Conservation (phyloP, 2,888 invertebrate species). For the Halictus ligatus region DNA sequence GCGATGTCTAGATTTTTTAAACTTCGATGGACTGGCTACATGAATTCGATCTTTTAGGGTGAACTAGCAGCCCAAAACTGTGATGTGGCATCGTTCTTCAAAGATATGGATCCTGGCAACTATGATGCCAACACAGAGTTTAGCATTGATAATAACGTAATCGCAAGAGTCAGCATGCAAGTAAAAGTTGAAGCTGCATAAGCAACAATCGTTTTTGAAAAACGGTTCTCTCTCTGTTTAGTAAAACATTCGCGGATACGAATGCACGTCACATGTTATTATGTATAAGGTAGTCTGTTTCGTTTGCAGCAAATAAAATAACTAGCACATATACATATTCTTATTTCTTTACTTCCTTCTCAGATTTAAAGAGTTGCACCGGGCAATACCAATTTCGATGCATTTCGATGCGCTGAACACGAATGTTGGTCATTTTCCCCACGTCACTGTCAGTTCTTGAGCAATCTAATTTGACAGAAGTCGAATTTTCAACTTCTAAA, state of each 20-base stretch:
- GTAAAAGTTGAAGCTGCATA: neutral
- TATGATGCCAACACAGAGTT: neutral
- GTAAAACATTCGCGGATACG: neutral
- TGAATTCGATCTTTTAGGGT: conserved; percentile 18
- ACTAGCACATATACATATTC: neutral
- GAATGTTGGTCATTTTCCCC: neutral
- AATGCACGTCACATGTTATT: neutral
- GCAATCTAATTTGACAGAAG: neutral
- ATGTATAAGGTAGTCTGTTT: neutral
- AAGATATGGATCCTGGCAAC: neutral
- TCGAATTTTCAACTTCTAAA: neutral
- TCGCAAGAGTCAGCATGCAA: fast-evolving
- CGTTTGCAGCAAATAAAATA: conserved; percentile 4
- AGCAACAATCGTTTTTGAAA: neutral
- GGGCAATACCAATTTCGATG: neutral
- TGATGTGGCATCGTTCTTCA: neutral
- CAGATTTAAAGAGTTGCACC: neutral
- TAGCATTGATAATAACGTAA: fast-evolving
- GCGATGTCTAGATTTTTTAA: neutral
- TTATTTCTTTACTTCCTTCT: neutral
- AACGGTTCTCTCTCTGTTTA: neutral
- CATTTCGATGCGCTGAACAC: no score
- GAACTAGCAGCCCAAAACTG: neutral
- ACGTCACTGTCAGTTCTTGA: neutral
- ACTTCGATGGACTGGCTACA: neutral